These are phyloP conservation scores for Alethe diademata DNA, from an alignment of 2,113 vertebrate species.

Conservation along the genomic window DNA sequence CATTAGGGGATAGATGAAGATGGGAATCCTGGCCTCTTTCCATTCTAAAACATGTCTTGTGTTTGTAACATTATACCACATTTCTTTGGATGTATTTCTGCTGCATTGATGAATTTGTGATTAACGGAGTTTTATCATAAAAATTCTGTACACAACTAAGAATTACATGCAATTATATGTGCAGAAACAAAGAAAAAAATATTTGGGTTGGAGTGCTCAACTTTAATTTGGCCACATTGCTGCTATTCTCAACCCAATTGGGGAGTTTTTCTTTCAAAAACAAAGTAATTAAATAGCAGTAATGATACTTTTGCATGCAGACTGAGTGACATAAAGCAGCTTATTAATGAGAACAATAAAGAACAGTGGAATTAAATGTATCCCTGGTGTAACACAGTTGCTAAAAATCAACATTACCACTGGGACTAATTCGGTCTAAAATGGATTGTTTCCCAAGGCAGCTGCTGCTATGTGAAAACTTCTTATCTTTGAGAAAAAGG, in stretches of 20 bases:
- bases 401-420: constrained; percentile 35
- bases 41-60: constrained; percentile 38
- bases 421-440: constrained; percentile 36
- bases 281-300: constrained; percentile 62
- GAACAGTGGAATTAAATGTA: constrained; percentile 16
- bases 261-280: constrained; percentile 64
- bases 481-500: constrained; percentile 7
- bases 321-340: constrained; percentile 19
- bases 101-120: constrained; percentile 69
- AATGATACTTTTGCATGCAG: constrained; percentile 45
- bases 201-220: constrained; percentile 71
- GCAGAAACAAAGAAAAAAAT: constrained; percentile 70
- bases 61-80: constrained; percentile 38
- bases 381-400: constrained; percentile 4
- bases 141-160: constrained; percentile 69
- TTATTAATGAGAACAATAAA: constrained; percentile 66
- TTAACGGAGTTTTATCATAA: constrained; percentile 69
- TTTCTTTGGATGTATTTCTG: constrained; percentile 54
- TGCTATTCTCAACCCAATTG: constrained; percentile 40
- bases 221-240: constrained; percentile 68
- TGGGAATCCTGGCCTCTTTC: constrained; percentile 53
- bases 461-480: background rate
- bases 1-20: constrained; percentile 55
- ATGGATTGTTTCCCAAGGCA: constrained; percentile 13
- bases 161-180: constrained; percentile 76